These are phyloP conservation scores for Acanthosepion esculentum DNA, from an alignment of 2,888 invertebrate genomes.

Conservation along the genomic window DNA sequence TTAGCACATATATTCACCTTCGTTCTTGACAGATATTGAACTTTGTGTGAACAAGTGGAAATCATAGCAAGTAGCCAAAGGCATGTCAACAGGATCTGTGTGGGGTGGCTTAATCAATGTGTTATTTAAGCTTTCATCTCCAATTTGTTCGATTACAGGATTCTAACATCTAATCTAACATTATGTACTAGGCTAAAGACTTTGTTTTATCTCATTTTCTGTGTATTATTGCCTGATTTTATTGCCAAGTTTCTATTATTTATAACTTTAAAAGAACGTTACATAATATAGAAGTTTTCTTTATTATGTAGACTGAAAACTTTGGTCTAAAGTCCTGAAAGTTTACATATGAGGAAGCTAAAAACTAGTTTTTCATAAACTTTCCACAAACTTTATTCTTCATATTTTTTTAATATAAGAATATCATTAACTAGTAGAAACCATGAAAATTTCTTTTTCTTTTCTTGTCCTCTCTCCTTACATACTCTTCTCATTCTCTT, in stretches of 20 bases:
- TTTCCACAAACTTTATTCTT: too few relatives aligned
- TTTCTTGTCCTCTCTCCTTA: too few relatives aligned
- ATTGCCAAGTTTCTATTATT: neutral
- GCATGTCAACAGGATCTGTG: neutral
- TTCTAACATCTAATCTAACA: neutral
- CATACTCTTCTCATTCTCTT: too few relatives aligned
- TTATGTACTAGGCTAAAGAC: neutral
- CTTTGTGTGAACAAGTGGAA: neutral
- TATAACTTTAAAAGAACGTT: neutral
- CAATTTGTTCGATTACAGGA: neutral
- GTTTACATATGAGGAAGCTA: neutral
- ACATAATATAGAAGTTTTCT: neutral
- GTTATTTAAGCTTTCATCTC: neutral
- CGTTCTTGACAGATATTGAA: neutral
- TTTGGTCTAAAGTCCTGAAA: neutral
- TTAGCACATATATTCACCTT: neutral
- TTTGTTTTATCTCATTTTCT: neutral
- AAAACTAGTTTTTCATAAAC: too few relatives aligned
- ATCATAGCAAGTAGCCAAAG: neutral
- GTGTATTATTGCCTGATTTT: neutral
- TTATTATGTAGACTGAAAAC: neutral
- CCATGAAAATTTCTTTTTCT: too few relatives aligned
- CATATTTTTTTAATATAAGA: too few relatives aligned
- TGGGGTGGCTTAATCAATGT: neutral
- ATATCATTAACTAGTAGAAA: too few relatives aligned